Evolutionary conservation across 2,797 vertebrate species (phyloP), one percentile per base, ranked within the genome.

Genomic region (Typhlichthys subterraneus): DNA sequence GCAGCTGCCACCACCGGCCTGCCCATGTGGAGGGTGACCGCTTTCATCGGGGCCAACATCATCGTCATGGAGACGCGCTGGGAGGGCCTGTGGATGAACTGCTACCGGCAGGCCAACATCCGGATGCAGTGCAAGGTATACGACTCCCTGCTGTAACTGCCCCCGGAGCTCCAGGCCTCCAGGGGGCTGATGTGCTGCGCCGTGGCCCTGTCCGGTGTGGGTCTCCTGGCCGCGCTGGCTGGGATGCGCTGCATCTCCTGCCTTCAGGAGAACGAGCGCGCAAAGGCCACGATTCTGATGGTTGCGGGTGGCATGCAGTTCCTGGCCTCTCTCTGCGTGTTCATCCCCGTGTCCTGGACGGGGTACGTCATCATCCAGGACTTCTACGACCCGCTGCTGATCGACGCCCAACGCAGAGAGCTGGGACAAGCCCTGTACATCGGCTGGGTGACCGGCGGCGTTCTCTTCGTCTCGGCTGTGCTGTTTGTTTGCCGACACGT

Each of bases 41-140:
- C 97, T 33, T 93, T 97, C 74, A 90, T 95, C 0, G 95, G 91
- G 0, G 91, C 92, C 72, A 98, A 97, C 79, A 96, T 99, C 17
- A 94, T 99, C 13, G 91, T 96, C 47, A 96, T 97, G 13, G 97
- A 99, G 88, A 95, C 84, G 1, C 75, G 94, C 33, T 98, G 93
- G 78, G 96, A 99, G 85, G 97, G 98, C 1, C 86, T 99, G 69
- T 99, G 97, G 97, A 96, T 98, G 95, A 96, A 94, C 57, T 99
- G 98, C 67, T 75, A 76, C 53, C 88, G 91, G 2, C 96, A 98
- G 61, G 92, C 93, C 23, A 86, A 91, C 70, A 88, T 94, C 74
- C 86, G 92, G 38, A 89, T 97, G 91, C 95, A 99, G 83, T 99
- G 98, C 62, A 96, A 97, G 76, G 92, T 93, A 53, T 96, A 99